phyloP scores from a whole-genome alignment of 2,888 invertebrate species.

The Argyra leucocephala region DNA sequence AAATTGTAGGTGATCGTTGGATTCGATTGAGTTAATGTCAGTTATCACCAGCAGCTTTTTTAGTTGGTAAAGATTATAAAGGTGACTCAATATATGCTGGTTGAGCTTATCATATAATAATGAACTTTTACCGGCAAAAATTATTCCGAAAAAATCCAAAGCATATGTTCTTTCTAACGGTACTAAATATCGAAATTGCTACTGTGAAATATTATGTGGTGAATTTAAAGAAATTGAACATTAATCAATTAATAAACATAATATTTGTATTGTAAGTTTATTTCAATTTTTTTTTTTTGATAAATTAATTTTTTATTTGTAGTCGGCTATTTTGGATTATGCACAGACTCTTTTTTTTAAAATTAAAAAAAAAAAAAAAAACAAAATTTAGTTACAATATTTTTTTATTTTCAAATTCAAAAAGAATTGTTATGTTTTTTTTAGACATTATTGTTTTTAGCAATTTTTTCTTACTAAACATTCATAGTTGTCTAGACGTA shows the following conservation, averaged over 20 bases:
- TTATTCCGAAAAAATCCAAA: conserved; percentile 49
- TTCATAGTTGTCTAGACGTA: conserved; percentile 37
- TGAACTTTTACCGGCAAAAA: conserved; percentile 53
- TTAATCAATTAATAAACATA: background rate
- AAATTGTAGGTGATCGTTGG: background rate
- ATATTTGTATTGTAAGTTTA: too few relatives aligned
- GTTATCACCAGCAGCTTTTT: conserved; percentile 43
- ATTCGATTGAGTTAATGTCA: background rate
- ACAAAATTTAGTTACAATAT: too few relatives aligned
- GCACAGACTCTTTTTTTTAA: background rate
- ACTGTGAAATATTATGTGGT: conserved; percentile 57
- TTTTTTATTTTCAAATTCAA: too few relatives aligned
- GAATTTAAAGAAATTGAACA: background rate
- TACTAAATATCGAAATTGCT: conserved; percentile 53
- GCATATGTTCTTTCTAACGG: conserved; percentile 57
- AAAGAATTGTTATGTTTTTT: too few relatives aligned
- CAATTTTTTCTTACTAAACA: conserved; percentile 34
- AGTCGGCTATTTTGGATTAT: background rate
- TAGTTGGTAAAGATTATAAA: conserved; percentile 60
- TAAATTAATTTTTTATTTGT: background rate
- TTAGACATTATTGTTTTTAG: background rate
- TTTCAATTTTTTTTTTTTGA: background rate
- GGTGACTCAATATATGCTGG: conserved; percentile 66
- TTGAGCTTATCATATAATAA: conserved; percentile 55
- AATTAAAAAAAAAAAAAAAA: background rate